Base-by-base conservation (phyloP, 1,140 invertebrate species). In the Halyomorpha halys region DNA sequence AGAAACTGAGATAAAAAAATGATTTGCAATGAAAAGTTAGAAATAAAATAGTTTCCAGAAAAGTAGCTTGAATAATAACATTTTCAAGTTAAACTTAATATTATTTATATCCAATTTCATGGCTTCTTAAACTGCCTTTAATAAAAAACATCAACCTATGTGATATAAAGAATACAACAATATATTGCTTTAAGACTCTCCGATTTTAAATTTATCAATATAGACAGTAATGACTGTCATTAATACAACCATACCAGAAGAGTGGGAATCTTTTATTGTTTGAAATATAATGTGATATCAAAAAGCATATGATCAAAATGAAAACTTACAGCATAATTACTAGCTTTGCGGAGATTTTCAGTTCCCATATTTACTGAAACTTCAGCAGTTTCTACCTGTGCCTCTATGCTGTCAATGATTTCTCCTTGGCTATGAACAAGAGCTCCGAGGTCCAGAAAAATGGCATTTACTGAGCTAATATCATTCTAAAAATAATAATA, bases 351-450 rank as follows among this genome's bases (percentile, higher is more conserved):
- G 23, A 98, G 76, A 72, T 97, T 86, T 62, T 85, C 80, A 2
- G 83, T 82, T 14, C 88, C 95, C 72, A 89, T 82, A 63, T 84
- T 82, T 0, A 98, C 93, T 71, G 89, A 87, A 60, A 91, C 83
- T 65, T 87, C 82, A n/a, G 95, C 87, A 71, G 82, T 82, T 75
- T 98, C 95, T 47, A 98, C 90, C 72, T 87, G 92, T 1, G 94
- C 90, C 79, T 99, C 96, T 72, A 99, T 99, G 39, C 91, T 96
- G 74, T 98, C 94, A 62, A 99, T 85, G 5, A 91, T 83, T 70
- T 95, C 87, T n/a, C 94, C 94, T 77, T 99, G 97, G 67, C 97
- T 91, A 74, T 98, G 94, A 18, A 99, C 94, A 75, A 99, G 80
- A 56, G 90, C 84, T 4, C 94, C 96, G 56, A 99, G 80, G 73